Conservation (phyloP, 2,888 invertebrate species). For the Amorpha juglandis region DNA sequence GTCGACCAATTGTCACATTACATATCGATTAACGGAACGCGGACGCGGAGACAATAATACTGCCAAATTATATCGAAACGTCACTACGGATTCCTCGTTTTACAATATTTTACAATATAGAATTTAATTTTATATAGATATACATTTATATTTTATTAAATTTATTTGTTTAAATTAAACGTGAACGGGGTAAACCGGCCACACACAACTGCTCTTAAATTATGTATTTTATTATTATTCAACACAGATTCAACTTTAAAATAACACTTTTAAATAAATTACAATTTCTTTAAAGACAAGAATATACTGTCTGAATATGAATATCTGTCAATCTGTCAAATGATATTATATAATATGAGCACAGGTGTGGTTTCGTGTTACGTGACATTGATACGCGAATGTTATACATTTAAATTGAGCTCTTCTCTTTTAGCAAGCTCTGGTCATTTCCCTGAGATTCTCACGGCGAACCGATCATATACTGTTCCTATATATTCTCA, state of each 20-base stretch:
- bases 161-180: background rate
- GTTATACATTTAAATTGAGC: conserved; percentile 7
- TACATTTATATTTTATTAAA: background rate
- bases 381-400: background rate
- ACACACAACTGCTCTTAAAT: conserved; percentile 42
- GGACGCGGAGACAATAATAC: conserved; percentile 2
- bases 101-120: too few relatives aligned
- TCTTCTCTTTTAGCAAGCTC: conserved; percentile 46
- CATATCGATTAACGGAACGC: conserved; percentile 17
- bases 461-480: conserved; percentile 34
- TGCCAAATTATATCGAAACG: background rate
- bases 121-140: background rate
- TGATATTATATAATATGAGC: conserved; percentile 41
- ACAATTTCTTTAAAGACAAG: conserved; percentile 38
- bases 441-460: conserved; percentile 66
- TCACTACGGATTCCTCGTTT: background rate
- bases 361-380: conserved; percentile 32
- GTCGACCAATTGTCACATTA: background rate
- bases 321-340: conserved; percentile 36
- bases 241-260: conserved; percentile 73
- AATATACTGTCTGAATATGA: too few relatives aligned
- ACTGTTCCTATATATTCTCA: conserved; percentile 1
- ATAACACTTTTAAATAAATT: conserved; percentile 68
- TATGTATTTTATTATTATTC: conserved; percentile 74
- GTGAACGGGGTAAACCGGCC: conserved; percentile 6